phyloP scores from a whole-genome alignment of 2,113 vertebrate species.

The Tamias sibiricus region DNA sequence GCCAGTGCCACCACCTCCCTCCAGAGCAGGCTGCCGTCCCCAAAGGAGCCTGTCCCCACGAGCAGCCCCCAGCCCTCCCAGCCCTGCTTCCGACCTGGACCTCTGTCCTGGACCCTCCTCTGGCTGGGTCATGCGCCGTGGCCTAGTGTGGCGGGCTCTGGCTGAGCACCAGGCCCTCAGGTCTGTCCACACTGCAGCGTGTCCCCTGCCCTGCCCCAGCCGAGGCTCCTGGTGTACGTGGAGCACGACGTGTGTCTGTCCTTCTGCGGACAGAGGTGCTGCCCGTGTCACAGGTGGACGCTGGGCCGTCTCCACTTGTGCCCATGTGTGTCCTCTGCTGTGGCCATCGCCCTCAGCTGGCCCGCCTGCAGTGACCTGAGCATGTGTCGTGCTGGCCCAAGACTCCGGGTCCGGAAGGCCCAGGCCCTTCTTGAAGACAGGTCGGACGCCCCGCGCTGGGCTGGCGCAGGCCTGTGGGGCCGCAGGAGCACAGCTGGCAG shows the following conservation, averaged over 20 bases:
- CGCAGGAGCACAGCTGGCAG: not conserved
- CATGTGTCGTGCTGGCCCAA: accelerated
- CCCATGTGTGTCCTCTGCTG: not conserved
- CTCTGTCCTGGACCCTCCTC: not conserved
- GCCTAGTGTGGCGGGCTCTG: not conserved
- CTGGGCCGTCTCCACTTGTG: not conserved
- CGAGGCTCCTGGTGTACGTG: accelerated
- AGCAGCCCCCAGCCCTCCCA: too few species aligned
- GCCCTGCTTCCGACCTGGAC: not conserved
- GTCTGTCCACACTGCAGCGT: accelerated
- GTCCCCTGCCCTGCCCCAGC: too few species aligned
- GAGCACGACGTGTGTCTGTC: not conserved
- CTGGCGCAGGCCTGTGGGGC: too few species aligned
- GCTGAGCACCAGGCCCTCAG: not conserved
- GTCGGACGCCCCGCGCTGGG: not conserved
- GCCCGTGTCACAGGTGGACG: too few species aligned
- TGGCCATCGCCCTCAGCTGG: not conserved
- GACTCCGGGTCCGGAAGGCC: not conserved
- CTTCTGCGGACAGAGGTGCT: too few species aligned
- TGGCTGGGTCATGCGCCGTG: accelerated
- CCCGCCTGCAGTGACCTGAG: not conserved
- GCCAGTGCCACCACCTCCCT: not conserved
- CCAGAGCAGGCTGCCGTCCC: not conserved
- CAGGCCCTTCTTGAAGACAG: not conserved
- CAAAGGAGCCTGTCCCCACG: too few species aligned